Percentiles rank a stretch among this genome's conserved stretches.
These are phyloP conservation scores for Drosophila mimica DNA, from an alignment of 2,888 invertebrate genomes.

Conservation along the genomic window DNA sequence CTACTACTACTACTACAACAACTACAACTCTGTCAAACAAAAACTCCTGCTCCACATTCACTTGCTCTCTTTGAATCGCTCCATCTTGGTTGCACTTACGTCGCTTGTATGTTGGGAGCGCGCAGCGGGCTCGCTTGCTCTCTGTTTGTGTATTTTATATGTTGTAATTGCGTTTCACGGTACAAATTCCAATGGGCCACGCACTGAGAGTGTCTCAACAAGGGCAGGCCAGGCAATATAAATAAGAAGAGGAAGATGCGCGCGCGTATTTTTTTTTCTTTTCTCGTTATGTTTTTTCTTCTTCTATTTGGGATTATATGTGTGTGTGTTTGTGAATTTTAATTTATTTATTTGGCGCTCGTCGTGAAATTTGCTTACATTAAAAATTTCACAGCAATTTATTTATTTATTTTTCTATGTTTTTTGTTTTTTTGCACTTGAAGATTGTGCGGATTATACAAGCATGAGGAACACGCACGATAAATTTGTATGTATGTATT, in stretches of 20 bases:
- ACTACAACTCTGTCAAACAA: background rate
- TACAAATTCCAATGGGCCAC: slow-evolving; percentile 80
- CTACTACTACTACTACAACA: slow-evolving; percentile 5
- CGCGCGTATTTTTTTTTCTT: slow-evolving; percentile 63
- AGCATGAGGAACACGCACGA: slow-evolving; percentile 19
- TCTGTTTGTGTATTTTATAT: slow-evolving; percentile 77
- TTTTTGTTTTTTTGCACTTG: slow-evolving; percentile 16
- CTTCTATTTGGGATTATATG: slow-evolving; percentile 5
- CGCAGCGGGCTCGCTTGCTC: slow-evolving; percentile 28
- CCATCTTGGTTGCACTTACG: slow-evolving; percentile 32
- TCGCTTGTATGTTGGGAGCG: slow-evolving; percentile 26
- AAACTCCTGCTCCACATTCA: slow-evolving; percentile 21
- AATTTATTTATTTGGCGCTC: slow-evolving; percentile 47
- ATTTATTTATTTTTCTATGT: slow-evolving; percentile 3
- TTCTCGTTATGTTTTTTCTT: slow-evolving; percentile 28
- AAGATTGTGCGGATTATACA: slow-evolving; percentile 24
- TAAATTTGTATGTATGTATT: slow-evolving; percentile 18
- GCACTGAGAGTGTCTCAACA: slow-evolving; percentile 41
- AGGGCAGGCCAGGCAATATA: slow-evolving; percentile 11
- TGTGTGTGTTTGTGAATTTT: slow-evolving; percentile 29
- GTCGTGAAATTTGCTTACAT: slow-evolving; percentile 33
- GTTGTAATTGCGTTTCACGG: slow-evolving; percentile 79
- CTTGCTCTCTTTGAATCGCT: background rate
- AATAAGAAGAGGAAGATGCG: slow-evolving; percentile 62
- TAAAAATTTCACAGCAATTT: slow-evolving; percentile 32